Evolutionary conservation across 2,888 invertebrate species (phyloP), one percentile per base, ranked within the genome.

Genomic region (Cephonodes hylas): DNA sequence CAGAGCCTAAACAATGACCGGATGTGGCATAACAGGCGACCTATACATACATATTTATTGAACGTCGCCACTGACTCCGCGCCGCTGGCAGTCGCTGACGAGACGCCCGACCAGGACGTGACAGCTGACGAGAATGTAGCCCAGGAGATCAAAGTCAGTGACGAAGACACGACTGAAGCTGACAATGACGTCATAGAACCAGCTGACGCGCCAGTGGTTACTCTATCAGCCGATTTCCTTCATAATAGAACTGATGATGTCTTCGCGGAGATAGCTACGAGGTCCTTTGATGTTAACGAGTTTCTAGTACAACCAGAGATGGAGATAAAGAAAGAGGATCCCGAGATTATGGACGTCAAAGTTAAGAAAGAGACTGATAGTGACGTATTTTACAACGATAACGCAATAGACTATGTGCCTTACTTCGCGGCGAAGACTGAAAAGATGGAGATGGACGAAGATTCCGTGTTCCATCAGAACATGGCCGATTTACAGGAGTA

Each of bases 401-500:
- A 93, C 61, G 91, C 91, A 0, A 89, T 90, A 38, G 92, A 93
- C 23, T 92, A 84, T 65, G 88, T 90, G 22, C 88, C 91, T 1
- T 92, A 88, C 60, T 93, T 91, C 72, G 73, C 79, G 5, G 77
- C 80, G 6, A 89, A 88, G 69, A 66, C 83, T 0, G 90, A 88
- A 64, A 86, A 83, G 61, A 74, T 84, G 67, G 86, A 85, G 65
- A 80, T 72, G 70, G 93, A 75, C 38, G 93, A 82, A 70, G 79
- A 86, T 62, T 93, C 94, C 0, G 93, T 94, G 0, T 89, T 90
- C 72, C 92, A 93, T 56, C 94, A 94, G 68, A 94, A 94, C 69
- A 72, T 94, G 66, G 93, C 94, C 0, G 94, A 94, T 78, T 75
- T 94, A 10, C 87, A 89, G 64, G 94, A 94, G 66, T 94, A 93